Base-by-base conservation (phyloP, 2,888 invertebrate species). In the Drosophila helvetica region DNA sequence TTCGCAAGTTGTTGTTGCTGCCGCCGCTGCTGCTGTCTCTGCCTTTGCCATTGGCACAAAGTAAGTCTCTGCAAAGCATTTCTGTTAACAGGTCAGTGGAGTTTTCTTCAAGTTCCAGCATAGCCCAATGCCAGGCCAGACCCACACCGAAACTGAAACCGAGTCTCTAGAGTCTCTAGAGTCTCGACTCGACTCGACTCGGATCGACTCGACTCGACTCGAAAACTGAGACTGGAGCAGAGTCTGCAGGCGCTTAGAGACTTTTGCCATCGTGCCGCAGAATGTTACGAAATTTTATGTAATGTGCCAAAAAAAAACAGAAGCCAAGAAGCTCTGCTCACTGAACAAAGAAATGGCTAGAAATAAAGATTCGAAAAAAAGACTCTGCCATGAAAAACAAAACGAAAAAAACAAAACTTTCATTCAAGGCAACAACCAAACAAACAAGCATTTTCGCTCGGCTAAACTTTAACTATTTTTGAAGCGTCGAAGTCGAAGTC, bases 201-300 rank as follows among this genome's bases (percentile, higher is more conserved):
- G 30, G n/a, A n/a, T 33, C 10, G 33, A 12, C 33, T 33, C 33
- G 38, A 38, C 33, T 33, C 33, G 33, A 33, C 33, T 12, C 33
- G 33, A 33, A 33, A 33, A 33, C 33, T 15, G 38, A 38, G 38
- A 38, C 38, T 38, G 38, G 38, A 30, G 22, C 30, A 70, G 61
- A 43, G 60, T 61, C 69, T 61, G 67, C 53, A 50, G 79, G 78
- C 81, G 71, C 51, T 74, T 81, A 83, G 71, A 82, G 72, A 65
- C 71, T 75, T 78, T 66, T 75, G 80, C 80, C 25, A 17, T 54
- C 12, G 12, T 33, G 12, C 86, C 78, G 86, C 86, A 86, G 88
- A 83, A 83, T 83, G 88, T 83, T 83, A 83, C 88, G 83, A 83
- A 83, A 83, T 83, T 83, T 88, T 88, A 83, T 88, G 83, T 88